Percentiles rank a stretch among this genome's conserved stretches.
These are phyloP conservation scores for Cichladusa arquata DNA, from an alignment of 2,113 vertebrate genomes.

Conservation along the genomic window DNA sequence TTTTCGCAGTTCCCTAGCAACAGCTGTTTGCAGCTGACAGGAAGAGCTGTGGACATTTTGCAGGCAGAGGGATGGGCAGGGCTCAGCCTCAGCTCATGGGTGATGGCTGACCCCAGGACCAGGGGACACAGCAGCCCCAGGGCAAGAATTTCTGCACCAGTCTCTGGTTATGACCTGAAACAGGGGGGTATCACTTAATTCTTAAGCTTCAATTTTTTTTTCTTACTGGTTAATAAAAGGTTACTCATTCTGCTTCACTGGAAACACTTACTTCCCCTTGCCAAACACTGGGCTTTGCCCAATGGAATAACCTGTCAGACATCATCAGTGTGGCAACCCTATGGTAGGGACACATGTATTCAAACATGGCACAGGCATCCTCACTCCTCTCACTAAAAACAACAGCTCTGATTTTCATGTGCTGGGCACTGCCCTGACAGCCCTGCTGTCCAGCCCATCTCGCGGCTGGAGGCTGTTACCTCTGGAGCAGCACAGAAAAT, in stretches of 20 bases:
- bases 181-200: background rate
- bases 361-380: background rate
- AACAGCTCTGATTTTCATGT: background rate
- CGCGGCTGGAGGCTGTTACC: background rate
- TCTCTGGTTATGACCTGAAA: background rate
- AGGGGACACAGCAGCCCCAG: background rate
- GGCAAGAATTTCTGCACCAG: background rate
- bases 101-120: background rate
- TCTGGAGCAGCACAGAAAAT: background rate
- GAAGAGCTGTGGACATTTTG: background rate
- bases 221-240: background rate
- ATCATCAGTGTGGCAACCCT: background rate
- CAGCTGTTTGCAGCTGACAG: slow-evolving; percentile 38
- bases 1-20: slow-evolving; percentile 61
- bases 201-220: background rate
- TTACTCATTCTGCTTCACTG: background rate
- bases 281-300: background rate
- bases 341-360: background rate
- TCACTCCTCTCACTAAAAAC: background rate
- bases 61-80: background rate
- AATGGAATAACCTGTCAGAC: background rate
- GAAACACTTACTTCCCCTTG: background rate
- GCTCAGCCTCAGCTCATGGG: rapidly evolving
- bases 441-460: background rate
- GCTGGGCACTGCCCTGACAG: background rate